Base-by-base conservation (phyloP, 2,797 vertebrate genomes). In the Perodicticus potto region DNA sequence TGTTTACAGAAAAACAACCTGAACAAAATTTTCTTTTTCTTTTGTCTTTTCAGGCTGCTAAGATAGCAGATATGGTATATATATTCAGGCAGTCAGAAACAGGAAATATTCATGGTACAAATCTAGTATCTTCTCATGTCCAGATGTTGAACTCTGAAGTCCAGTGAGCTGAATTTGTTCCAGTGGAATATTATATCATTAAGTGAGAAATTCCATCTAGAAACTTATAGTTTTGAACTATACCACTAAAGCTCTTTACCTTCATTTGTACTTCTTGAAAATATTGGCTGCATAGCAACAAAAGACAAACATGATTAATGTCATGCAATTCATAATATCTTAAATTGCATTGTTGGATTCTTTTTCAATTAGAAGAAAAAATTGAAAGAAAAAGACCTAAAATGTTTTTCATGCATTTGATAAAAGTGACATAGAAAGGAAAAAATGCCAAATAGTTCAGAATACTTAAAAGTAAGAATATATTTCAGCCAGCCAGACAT, bases 231-330 rank as follows among this genome's bases (percentile, higher is more conserved):
- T 63, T 91, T 84, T 87, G 34, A 92, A 80, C 29, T 70, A 69
- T 4, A 83, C 45, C 85, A 37, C 32, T 43, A 78, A 92, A 2
- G 6, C 17, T 91, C 6, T 94, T 97, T 97, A 73, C 25, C 63
- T 98, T 97, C 94, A 53, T 96, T 95, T 92, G 95, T 92, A 93
- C 81, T 91, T 97, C 94, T 91, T 69, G 86, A 97, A 98, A 96
- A 80, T 84, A 32, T 5, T 73, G 34, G 86, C 97, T 84, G 76
- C 0, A 0, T 94, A 37, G 40, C 84, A 97, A 97, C 37, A 53
- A 92, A 87, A 91, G 82, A 91, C 86, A 96, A 40, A 81, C 93
- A 97, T 81, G 53, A 83, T 93, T 95, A 63, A 25, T 84, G 34
- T 43, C 61, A 97, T 97, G 93, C 80, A 96, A 87, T 94, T 96